phyloP scores from a whole-genome alignment of 2,888 invertebrate genomes.

The Antitype chi region DNA sequence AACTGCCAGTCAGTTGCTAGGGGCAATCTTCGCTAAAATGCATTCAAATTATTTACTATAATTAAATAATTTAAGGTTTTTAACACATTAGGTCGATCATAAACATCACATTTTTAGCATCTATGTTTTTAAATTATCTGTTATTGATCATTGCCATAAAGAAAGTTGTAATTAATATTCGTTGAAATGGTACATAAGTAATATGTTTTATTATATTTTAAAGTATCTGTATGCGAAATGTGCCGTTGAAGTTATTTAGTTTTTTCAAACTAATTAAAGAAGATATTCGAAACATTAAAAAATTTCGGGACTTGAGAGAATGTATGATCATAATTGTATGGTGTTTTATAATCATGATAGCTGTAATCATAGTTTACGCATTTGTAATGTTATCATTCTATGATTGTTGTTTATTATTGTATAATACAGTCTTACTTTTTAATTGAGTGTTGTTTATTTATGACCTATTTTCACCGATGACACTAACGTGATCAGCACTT shows the following conservation, averaged over 20 bases:
- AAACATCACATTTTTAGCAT: neutral
- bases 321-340: slow-evolving; percentile 27
- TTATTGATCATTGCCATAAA: slow-evolving; percentile 6
- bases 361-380: slow-evolving; percentile 57
- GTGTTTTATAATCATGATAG: slow-evolving; percentile 43
- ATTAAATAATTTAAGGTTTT: slow-evolving; percentile 10
- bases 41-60: neutral
- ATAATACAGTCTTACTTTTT: slow-evolving; percentile 57
- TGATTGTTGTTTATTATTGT: slow-evolving; percentile 63
- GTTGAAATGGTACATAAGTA: neutral
- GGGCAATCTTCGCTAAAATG: slow-evolving; percentile 5
- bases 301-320: slow-evolving; percentile 13
- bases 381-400: slow-evolving; percentile 60
- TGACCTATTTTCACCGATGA: neutral
- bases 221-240: slow-evolving; percentile 18
- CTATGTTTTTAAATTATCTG: slow-evolving; percentile 16
- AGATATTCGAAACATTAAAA: slow-evolving; percentile 28
- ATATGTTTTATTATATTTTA: slow-evolving; percentile 3
- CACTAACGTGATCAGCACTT: neutral
- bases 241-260: slow-evolving; percentile 10
- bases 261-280: slow-evolving; percentile 9
- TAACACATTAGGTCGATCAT: neutral
- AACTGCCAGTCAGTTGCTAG: slow-evolving; percentile 13
- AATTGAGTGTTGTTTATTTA: slow-evolving; percentile 28
- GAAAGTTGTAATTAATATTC: slow-evolving; percentile 23